Evolutionary conservation across 1,140 invertebrate genomes (phyloP).

Genomic region (Notospermus geniculatus): DNA sequence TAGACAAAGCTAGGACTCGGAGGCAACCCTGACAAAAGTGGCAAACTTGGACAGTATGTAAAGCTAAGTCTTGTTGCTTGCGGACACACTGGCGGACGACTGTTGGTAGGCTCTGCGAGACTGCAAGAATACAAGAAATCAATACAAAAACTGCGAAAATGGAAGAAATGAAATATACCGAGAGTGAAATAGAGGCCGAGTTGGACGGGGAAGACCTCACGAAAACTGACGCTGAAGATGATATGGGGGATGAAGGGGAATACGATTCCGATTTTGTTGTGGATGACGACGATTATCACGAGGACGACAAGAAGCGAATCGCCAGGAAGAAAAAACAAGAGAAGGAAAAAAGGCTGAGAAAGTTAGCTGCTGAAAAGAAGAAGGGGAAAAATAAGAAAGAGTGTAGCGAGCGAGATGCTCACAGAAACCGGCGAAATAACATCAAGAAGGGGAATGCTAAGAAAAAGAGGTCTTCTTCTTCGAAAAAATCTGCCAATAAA

Average conservation of each 20-base stretch:
- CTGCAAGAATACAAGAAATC: neutral
- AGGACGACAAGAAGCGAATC: slow-evolving; percentile 4
- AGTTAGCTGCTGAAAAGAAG: slow-evolving; percentile 2
- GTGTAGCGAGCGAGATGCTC: neutral
- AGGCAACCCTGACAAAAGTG: neutral
- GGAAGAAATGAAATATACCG: slow-evolving; percentile 1
- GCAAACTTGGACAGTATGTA: slow-evolving; percentile 2
- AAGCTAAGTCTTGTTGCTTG: neutral
- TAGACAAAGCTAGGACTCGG: neutral
- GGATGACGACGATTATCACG: slow-evolving; percentile 2
- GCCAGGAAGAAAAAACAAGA: slow-evolving; percentile 5
- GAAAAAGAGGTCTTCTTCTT: neutral
- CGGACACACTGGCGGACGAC: slow-evolving; percentile 4
- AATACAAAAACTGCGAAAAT: neutral
- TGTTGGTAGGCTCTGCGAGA: no score
- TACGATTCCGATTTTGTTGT: slow-evolving; percentile 7
- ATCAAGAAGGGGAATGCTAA: neutral
- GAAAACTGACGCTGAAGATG: slow-evolving; percentile 3
- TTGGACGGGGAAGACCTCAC: neutral
- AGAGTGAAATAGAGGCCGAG: slow-evolving; percentile 7
- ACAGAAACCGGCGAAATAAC: slow-evolving; percentile 10
- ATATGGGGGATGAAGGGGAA: neutral
- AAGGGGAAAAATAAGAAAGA: slow-evolving; percentile 7
- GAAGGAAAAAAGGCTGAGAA: neutral
- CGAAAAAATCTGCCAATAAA: neutral